Evolutionary conservation across 2,113 vertebrate genomes (phyloP).

Genomic region (Engraulis encrasicolus): DNA sequence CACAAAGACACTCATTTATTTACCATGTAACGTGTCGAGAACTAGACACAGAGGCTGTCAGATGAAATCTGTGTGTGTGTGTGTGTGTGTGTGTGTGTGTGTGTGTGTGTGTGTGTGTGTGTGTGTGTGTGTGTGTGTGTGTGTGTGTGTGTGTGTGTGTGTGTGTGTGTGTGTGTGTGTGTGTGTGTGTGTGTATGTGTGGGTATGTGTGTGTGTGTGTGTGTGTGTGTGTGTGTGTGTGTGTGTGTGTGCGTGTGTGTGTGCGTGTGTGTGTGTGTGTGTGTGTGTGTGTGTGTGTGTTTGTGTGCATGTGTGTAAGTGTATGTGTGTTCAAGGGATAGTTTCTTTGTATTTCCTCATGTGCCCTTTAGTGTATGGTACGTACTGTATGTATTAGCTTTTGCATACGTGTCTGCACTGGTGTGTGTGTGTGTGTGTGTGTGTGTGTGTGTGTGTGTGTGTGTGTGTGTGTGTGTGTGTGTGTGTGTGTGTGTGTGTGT

Average conservation of each 20-base stretch:
- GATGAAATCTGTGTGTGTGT: neutral
- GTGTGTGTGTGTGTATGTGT: neutral
- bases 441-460: too few relatives aligned
- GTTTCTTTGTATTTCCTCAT: too few relatives aligned
- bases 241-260: neutral
- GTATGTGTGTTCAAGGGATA: too few relatives aligned
- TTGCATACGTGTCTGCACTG: too few relatives aligned
- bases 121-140: neutral
- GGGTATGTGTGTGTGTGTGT: neutral
- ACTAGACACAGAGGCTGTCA: constrained; percentile 24
- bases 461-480: neutral
- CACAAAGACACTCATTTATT: constrained; percentile 59
- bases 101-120: neutral
- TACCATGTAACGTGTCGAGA: constrained; percentile 50
- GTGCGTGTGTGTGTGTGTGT: neutral
- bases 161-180: neutral
- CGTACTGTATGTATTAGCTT: too few relatives aligned
- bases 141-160: neutral
- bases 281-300: neutral
- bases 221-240: constrained; percentile 16
- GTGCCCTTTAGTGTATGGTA: too few relatives aligned
- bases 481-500: neutral
- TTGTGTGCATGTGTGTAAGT: too few relatives aligned
- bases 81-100: neutral
- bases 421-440: neutral